Evolutionary conservation across 64 coral and sea anemone species (phyloP).

Genomic region (Montipora cactus): DNA sequence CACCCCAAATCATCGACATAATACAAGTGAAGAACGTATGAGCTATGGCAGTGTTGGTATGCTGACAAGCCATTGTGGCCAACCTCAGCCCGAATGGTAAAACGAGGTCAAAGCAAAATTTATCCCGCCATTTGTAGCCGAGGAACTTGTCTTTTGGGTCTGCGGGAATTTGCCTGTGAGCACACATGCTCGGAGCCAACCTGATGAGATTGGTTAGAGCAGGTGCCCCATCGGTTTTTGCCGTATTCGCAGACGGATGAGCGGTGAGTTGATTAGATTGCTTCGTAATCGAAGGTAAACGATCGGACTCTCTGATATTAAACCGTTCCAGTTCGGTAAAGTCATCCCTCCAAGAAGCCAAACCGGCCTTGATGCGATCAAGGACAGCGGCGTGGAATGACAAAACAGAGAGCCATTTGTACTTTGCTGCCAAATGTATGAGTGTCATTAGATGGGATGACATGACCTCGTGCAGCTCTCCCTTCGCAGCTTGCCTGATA

Average conservation of each 20-base stretch:
- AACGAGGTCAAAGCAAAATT: not conserved
- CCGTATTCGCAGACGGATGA: not conserved
- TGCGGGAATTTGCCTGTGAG: not conserved
- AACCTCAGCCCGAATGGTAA: not conserved
- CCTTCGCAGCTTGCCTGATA: not conserved
- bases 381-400: constrained; percentile 41
- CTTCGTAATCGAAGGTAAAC: not conserved
- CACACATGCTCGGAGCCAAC: not conserved
- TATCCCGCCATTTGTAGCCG: not conserved
- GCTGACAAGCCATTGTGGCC: constrained; percentile 1
- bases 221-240: not conserved
- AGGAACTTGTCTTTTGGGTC: too few relatives aligned
- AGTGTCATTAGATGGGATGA: constrained; percentile 12
- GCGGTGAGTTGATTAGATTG: not conserved
- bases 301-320: constrained; percentile 54
- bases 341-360: constrained; percentile 15
- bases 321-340: constrained; percentile 17
- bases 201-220: not conserved
- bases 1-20: not conserved
- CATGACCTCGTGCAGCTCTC: not conserved
- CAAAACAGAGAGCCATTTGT: constrained; percentile 13
- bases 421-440: not conserved
- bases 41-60: not conserved
- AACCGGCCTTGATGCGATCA: constrained; percentile 4
- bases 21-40: not conserved